A percentile compares a stretch with the other conserved stretches of the same genome.
These are phyloP conservation scores for Eubucco bourcierii DNA, from an alignment of 2,113 vertebrate species.

Conservation along the genomic window DNA sequence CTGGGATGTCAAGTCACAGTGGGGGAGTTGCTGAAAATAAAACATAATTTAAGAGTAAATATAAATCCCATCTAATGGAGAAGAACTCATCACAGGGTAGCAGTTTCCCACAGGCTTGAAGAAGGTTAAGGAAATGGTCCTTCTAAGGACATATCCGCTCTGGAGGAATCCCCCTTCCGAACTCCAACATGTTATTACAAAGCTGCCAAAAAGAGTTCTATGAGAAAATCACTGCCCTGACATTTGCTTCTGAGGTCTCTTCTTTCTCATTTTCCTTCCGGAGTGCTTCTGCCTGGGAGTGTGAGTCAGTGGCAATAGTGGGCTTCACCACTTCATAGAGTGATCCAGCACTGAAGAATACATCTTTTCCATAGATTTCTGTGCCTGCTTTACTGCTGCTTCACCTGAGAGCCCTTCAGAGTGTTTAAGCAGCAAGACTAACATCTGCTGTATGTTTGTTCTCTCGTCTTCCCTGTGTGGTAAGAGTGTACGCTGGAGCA, in stretches of 20 bases:
- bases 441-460: neutral
- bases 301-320: neutral
- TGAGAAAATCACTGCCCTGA: constrained; percentile 59
- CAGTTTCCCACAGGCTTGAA: constrained; percentile 64
- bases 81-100: constrained; percentile 56
- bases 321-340: neutral
- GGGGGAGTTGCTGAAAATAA: constrained; percentile 63
- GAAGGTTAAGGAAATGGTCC: constrained; percentile 10
- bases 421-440: neutral
- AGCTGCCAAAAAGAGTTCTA: constrained; percentile 49
- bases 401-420: neutral
- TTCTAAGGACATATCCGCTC: constrained; percentile 36
- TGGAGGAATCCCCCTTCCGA: constrained; percentile 53
- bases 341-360: neutral
- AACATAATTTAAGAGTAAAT: constrained; percentile 39
- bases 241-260: constrained; percentile 54
- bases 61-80: constrained; percentile 52
- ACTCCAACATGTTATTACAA: constrained; percentile 17
- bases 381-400: neutral
- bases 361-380: neutral
- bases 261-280: constrained; percentile 50
- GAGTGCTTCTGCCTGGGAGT: neutral
- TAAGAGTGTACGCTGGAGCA: neutral
- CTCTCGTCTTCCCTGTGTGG: neutral
- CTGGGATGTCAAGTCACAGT: constrained; percentile 31